Evolutionary conservation across 2,888 invertebrate species (phyloP).

Genomic region (Agriopis aurantiaria): DNA sequence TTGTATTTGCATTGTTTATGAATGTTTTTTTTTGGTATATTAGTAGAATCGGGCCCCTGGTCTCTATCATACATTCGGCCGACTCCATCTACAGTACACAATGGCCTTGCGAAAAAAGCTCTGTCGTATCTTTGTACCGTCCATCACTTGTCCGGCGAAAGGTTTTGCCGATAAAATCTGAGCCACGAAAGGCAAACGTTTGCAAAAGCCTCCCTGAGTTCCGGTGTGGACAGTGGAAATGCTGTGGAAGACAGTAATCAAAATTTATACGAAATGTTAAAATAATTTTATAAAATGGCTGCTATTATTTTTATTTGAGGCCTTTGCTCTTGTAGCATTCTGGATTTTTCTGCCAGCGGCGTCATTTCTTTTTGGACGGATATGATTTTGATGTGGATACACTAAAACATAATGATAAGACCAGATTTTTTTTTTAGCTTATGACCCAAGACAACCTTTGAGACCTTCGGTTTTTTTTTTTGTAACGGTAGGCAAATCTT

Average conservation of each 20-base stretch:
- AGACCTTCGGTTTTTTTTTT: too few relatives aligned
- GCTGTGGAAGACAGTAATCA: constrained; percentile 20
- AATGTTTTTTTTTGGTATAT: too few relatives aligned
- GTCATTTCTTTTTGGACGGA: not conserved
- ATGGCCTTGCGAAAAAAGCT: constrained; percentile 30
- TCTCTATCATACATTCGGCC: constrained; percentile 9
- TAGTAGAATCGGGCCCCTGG: too few relatives aligned
- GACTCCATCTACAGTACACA: constrained; percentile 30
- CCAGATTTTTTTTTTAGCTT: too few relatives aligned
- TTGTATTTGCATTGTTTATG: too few relatives aligned
- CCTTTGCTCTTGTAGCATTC: not conserved
- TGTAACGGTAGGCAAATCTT: too few relatives aligned
- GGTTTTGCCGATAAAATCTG: constrained; percentile 46
- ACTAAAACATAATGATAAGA: too few relatives aligned
- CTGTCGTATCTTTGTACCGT: constrained; percentile 30
- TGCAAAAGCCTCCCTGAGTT: constrained; percentile 40
- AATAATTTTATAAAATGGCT: not conserved
- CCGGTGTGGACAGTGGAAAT: constrained; percentile 29
- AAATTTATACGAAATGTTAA: not conserved
- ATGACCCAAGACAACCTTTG: too few relatives aligned
- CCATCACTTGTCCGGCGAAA: constrained; percentile 37
- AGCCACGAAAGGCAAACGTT: constrained; percentile 49
- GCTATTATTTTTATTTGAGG: not conserved
- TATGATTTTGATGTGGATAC: too few relatives aligned
- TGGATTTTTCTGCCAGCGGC: not conserved